Evolutionary conservation across 2,888 invertebrate species (phyloP).

Genomic region (Callimorpha dominula): DNA sequence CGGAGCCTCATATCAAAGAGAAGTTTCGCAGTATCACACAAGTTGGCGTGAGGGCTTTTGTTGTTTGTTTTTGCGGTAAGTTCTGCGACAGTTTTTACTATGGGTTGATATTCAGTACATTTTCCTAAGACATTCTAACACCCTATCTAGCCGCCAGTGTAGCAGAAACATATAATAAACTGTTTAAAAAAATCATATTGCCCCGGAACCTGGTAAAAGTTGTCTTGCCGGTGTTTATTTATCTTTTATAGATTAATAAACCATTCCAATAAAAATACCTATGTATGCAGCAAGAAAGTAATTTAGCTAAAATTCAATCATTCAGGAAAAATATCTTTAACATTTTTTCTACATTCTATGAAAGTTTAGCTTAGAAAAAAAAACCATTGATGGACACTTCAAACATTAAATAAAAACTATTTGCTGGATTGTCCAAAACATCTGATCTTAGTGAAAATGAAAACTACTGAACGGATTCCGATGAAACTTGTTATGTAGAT

Average conservation of each 20-base stretch:
- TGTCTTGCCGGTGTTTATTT: too few species aligned
- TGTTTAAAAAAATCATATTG: not conserved
- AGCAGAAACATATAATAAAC: not conserved
- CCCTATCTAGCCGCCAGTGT: too few species aligned
- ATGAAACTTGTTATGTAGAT: too few species aligned
- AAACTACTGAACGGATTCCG: too few species aligned
- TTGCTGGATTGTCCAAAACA: not conserved
- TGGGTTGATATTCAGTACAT: not conserved
- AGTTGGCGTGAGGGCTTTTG: slow-evolving; percentile 62
- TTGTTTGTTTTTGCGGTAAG: slow-evolving; percentile 80
- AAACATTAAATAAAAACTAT: not conserved
- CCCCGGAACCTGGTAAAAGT: too few species aligned
- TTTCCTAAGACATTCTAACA: not conserved
- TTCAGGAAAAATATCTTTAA: too few species aligned
- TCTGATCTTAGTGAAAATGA: not conserved
- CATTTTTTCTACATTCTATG: too few species aligned
- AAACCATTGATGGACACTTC: not conserved
- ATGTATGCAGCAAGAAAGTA: not conserved
- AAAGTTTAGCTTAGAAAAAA: not conserved
- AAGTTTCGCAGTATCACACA: slow-evolving; percentile 64
- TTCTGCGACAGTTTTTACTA: not conserved
- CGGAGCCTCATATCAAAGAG: slow-evolving; percentile 88
- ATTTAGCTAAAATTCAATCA: not conserved
- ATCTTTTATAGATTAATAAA: too few species aligned
- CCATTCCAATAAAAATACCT: not conserved